phyloP scores from a whole-genome alignment of 2,113 vertebrate species.

The Apteryx mantelli region DNA sequence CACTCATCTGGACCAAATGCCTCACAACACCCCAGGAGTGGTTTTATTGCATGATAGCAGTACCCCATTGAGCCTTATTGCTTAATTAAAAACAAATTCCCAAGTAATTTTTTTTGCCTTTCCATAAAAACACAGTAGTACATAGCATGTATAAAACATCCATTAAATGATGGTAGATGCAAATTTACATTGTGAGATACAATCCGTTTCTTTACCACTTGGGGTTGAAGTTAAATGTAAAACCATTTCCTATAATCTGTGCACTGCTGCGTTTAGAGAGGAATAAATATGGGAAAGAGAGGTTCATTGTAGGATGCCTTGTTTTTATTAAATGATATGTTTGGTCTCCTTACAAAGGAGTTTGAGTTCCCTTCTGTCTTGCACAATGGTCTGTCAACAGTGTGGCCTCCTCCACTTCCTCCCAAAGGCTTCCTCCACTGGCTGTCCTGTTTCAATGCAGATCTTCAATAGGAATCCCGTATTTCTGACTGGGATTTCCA shows the following conservation, averaged over 20 bases:
- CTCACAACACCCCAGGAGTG: slow-evolving; percentile 69
- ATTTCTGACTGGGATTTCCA: background rate
- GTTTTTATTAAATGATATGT: slow-evolving; percentile 35
- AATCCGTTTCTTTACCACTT: slow-evolving; percentile 40
- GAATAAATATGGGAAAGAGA: slow-evolving; percentile 35
- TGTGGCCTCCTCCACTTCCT: background rate
- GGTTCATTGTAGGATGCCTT: slow-evolving; percentile 39
- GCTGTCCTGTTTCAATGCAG: background rate
- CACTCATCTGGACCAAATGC: slow-evolving; percentile 71
- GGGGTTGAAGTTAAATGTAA: slow-evolving; percentile 58
- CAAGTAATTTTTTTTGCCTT: slow-evolving; percentile 72
- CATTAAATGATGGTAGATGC: slow-evolving; percentile 60
- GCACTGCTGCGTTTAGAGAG: slow-evolving; percentile 48
- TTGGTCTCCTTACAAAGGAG: background rate
- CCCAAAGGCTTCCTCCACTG: background rate
- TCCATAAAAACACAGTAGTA: slow-evolving; percentile 65
- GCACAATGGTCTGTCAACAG: background rate
- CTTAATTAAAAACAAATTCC: slow-evolving; percentile 84
- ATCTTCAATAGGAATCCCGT: background rate
- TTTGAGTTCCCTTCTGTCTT: background rate
- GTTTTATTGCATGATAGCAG: slow-evolving; percentile 68
- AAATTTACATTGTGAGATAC: slow-evolving; percentile 41
- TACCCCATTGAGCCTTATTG: slow-evolving; percentile 75
- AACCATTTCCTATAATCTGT: slow-evolving; percentile 45
- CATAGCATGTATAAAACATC: slow-evolving; percentile 57